Conservation (phyloP, 2,888 invertebrate genomes). For the Eupithecia subfuscata region DNA sequence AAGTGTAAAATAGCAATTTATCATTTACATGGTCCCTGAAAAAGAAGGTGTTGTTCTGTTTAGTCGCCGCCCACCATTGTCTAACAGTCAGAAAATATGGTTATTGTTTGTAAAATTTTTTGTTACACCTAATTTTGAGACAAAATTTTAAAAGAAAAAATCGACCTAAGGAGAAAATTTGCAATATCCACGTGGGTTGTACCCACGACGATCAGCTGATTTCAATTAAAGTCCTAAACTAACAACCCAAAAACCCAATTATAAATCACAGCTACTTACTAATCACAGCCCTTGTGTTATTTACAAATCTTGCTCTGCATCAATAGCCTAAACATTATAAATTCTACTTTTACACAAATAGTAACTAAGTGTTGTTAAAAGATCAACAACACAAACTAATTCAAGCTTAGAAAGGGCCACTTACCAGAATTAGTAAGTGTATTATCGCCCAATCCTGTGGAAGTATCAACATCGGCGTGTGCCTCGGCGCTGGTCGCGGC, state of each 20-base stretch:
- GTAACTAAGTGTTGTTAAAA: background rate
- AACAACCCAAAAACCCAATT: background rate
- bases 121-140: background rate
- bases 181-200: background rate
- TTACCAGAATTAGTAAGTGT: constrained; percentile 78
- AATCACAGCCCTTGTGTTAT: background rate
- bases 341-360: background rate
- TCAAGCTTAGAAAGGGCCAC: constrained; percentile 19
- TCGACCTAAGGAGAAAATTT: background rate
- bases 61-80: constrained; percentile 73
- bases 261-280: background rate
- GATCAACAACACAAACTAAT: background rate
- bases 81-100: constrained; percentile 23
- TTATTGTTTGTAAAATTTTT: constrained; percentile 7
- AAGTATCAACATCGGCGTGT: constrained; percentile 77
- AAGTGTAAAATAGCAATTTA: constrained; percentile 33
- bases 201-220: background rate
- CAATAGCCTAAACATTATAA: background rate
- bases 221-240: background rate
- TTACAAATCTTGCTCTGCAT: background rate
- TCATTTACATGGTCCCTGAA: constrained; percentile 44
- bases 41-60: constrained; percentile 78
- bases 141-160: background rate
- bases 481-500: constrained; percentile 60
- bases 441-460: constrained; percentile 79